These are phyloP conservation scores for Gasterosteus nipponicus DNA, from an alignment of 2,113 vertebrate species.

Conservation along the genomic window DNA sequence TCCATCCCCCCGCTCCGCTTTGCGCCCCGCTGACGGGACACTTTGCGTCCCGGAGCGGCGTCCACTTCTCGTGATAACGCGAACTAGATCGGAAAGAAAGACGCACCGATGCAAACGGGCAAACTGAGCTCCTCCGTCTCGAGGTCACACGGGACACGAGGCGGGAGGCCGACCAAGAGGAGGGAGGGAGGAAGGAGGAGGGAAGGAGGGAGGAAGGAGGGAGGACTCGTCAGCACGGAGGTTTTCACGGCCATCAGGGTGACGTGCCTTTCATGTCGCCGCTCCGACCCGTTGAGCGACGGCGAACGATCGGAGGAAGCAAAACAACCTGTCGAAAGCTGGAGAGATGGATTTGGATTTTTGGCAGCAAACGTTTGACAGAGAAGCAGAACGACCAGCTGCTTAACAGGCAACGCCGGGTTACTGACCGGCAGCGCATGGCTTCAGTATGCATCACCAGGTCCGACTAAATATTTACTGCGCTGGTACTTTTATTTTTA, in stretches of 20 bases:
- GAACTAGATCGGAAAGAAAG: not conserved
- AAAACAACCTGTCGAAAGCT: slow-evolving; percentile 30
- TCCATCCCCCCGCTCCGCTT: not conserved
- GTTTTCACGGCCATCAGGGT: slow-evolving; percentile 38
- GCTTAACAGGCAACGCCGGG: too few species aligned
- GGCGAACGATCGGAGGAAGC: slow-evolving; percentile 47
- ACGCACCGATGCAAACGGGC: slow-evolving; percentile 12
- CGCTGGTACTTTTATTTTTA: too few species aligned
- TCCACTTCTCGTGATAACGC: slow-evolving; percentile 25
- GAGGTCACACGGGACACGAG: too few species aligned
- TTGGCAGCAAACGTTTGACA: not conserved
- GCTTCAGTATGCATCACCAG: too few species aligned
- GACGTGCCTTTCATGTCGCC: slow-evolving; percentile 40
- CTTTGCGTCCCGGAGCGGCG: slow-evolving; percentile 41
- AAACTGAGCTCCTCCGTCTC: not conserved
- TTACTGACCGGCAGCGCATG: too few species aligned
- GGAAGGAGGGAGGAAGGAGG: not conserved
- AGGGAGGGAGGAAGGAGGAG: not conserved
- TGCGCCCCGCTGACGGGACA: slow-evolving; percentile 13
- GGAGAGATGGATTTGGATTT: too few species aligned
- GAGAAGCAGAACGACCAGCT: too few species aligned
- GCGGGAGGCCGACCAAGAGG: slow-evolving; percentile 6
- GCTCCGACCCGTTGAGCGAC: slow-evolving; percentile 54
- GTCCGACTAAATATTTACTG: too few species aligned
- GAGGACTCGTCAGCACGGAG: slow-evolving; percentile 6